Conservation (phyloP, 2,888 invertebrate genomes). For the Hecatera dysodea region DNA sequence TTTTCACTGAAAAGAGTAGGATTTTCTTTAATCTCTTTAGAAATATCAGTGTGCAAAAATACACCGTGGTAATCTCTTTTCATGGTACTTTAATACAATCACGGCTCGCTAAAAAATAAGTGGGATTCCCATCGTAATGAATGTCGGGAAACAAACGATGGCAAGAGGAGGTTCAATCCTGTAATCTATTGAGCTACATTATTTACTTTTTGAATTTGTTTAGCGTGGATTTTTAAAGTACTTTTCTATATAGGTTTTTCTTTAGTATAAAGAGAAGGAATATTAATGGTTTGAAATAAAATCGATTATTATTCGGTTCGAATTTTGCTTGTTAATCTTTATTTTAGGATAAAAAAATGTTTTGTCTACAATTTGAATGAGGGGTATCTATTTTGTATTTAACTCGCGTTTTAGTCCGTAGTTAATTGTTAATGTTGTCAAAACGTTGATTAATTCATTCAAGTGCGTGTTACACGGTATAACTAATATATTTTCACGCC, state of each 20-base stretch:
- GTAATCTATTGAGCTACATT: constrained; percentile 50
- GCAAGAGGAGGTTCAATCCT: constrained; percentile 23
- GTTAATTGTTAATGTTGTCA: constrained; percentile 41
- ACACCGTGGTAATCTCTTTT: constrained; percentile 10
- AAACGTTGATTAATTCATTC: constrained; percentile 54
- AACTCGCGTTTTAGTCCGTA: background rate
- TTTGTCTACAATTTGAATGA: background rate
- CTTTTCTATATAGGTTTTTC: background rate
- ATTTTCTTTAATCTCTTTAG: background rate
- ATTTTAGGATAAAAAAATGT: too few species aligned
- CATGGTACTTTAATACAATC: constrained; percentile 40
- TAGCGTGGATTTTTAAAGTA: background rate
- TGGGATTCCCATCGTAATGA: constrained; percentile 46
- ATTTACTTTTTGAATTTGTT: constrained; percentile 39
- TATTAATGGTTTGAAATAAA: background rate
- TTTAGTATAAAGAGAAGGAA: too few species aligned
- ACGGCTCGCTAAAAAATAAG: constrained; percentile 47
- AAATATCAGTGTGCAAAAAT: constrained; percentile 13
- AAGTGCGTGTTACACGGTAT: constrained; percentile 31
- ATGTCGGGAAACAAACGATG: constrained; percentile 45
- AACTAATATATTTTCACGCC: constrained; percentile 38
- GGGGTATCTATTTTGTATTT: background rate
- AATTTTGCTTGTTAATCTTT: background rate
- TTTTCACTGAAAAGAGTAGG: background rate
- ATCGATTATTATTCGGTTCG: background rate